Evolutionary conservation across 2,113 vertebrate species (phyloP).

Genomic region (Syngnathus floridae): DNA sequence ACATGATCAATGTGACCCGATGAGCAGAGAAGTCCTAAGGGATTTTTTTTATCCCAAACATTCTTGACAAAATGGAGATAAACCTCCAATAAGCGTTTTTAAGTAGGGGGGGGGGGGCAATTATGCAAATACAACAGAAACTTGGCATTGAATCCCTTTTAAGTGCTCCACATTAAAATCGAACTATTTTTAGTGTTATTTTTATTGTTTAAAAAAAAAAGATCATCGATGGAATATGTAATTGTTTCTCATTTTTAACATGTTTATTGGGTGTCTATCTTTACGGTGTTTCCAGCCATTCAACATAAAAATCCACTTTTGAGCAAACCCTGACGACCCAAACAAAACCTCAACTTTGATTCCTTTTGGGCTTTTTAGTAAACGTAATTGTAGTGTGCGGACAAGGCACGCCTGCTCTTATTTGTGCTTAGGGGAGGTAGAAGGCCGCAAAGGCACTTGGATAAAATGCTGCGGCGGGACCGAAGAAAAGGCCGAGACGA

Average conservation of each 20-base stretch:
- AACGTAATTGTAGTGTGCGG: background rate
- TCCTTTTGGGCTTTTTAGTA: background rate
- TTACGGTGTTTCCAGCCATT: background rate
- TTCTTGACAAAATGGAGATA: no score
- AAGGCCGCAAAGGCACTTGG: conserved; percentile 57
- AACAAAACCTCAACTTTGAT: background rate
- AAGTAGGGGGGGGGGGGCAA: no score
- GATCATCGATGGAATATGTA: no score
- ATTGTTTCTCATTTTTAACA: no score
- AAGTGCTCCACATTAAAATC: no score
- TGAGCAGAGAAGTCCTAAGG: background rate
- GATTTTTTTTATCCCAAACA: no score
- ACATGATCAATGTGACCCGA: no score
- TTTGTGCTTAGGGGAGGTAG: conserved; percentile 65
- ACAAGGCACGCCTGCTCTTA: conserved; percentile 8
- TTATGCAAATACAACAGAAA: no score
- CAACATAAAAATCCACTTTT: background rate
- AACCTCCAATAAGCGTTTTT: no score
- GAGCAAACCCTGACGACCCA: background rate
- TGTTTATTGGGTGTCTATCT: background rate
- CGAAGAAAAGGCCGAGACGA: background rate
- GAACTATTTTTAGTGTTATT: background rate
- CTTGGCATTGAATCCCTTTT: no score
- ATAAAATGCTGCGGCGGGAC: conserved; percentile 18
- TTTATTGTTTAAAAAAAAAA: no score